Percentiles rank a stretch among this genome's conserved stretches.
Evolutionary conservation across 2,113 vertebrate species (phyloP).

Genomic region (Regulus satrapa): DNA sequence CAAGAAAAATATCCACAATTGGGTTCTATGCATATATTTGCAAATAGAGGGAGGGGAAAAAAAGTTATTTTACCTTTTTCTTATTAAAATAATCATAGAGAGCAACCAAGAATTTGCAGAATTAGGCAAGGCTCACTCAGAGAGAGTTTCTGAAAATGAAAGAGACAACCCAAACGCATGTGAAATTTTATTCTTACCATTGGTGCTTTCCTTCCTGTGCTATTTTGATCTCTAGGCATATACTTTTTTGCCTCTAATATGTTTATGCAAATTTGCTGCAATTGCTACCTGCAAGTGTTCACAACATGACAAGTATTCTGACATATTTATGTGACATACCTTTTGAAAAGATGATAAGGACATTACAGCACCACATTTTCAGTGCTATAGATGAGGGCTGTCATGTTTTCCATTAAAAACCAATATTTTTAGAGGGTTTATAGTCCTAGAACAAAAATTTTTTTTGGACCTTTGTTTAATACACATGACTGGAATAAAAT

Average conservation of each 20-base stretch:
- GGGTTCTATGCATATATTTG: neutral
- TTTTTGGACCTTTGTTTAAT: conserved; percentile 5
- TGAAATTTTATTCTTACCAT: neutral
- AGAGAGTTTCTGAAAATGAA: neutral
- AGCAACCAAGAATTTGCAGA: neutral
- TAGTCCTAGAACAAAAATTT: neutral
- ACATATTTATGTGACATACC: conserved; percentile 47
- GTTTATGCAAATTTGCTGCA: conserved; percentile 54
- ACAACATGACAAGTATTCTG: conserved; percentile 42
- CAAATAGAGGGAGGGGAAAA: neutral
- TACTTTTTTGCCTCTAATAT: neutral
- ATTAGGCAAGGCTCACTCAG: neutral
- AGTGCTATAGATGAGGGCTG: neutral
- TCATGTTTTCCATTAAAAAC: conserved; percentile 1
- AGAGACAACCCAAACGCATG: neutral
- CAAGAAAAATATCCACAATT: neutral
- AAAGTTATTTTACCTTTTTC: neutral
- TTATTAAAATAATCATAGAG: neutral
- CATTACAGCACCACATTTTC: neutral
- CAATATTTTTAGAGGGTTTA: neutral
- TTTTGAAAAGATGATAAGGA: conserved; percentile 29
- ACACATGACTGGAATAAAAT: neutral
- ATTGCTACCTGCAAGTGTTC: conserved; percentile 40
- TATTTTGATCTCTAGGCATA: neutral
- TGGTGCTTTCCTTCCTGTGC: neutral